Evolutionary conservation across 2,888 invertebrate genomes (phyloP).

Genomic region (Pogonocherus hispidulus): DNA sequence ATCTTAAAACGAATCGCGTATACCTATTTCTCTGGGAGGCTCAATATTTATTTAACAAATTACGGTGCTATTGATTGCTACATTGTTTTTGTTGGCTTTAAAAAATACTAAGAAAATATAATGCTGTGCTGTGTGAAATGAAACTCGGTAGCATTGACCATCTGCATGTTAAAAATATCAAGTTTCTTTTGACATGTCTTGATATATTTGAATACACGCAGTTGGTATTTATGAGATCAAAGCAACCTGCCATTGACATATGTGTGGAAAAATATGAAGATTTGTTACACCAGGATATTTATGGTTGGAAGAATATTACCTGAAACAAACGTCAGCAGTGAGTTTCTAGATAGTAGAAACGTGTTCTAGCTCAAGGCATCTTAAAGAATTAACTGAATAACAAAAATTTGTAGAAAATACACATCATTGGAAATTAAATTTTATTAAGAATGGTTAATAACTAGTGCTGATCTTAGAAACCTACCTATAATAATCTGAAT

Average conservation of each 20-base stretch:
- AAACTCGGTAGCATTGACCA: slow-evolving; percentile 43
- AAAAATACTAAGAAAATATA: slow-evolving; percentile 22
- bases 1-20: background rate
- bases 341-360: too few species aligned
- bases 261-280: slow-evolving; percentile 37
- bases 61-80: slow-evolving; percentile 8
- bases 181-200: slow-evolving; percentile 46
- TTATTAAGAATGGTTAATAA: too few species aligned
- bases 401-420: too few species aligned
- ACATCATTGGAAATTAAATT: too few species aligned
- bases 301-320: background rate
- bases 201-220: slow-evolving; percentile 49
- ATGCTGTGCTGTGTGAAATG: slow-evolving; percentile 24
- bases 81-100: slow-evolving; percentile 23
- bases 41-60: slow-evolving; percentile 16
- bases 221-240: slow-evolving; percentile 50
- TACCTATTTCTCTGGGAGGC: background rate
- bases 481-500: too few species aligned
- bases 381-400: too few species aligned
- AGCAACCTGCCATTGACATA: slow-evolving; percentile 45
- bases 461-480: too few species aligned
- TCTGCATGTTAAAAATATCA: slow-evolving; percentile 48
- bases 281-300: slow-evolving; percentile 23
- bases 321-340: slow-evolving; percentile 9
- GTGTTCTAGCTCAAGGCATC: too few species aligned